phyloP scores from a whole-genome alignment of 2,888 invertebrate species.

The Villa cingulata region DNA sequence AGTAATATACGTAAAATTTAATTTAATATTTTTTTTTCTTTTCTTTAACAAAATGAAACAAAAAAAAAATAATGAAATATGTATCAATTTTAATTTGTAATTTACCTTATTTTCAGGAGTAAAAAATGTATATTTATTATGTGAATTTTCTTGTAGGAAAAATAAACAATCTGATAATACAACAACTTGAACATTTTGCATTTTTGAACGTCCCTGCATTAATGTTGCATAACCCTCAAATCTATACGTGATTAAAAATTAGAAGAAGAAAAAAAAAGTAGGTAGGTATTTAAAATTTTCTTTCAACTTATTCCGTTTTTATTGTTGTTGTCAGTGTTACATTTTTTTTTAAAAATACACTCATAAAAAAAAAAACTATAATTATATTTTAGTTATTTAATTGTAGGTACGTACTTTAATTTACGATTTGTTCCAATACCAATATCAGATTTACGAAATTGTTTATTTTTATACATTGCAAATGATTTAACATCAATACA shows the following conservation, averaged over 20 bases:
- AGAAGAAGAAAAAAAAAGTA: conserved; percentile 1
- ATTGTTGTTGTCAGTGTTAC: too few species aligned
- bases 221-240: conserved; percentile 81
- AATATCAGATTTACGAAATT: conserved; percentile 89
- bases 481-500: conserved; percentile 87
- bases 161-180: conserved; percentile 84
- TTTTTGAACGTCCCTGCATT: conserved; percentile 84
- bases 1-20: not conserved
- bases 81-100: too few species aligned
- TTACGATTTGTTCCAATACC: conserved; percentile 68
- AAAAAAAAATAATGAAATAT: too few species aligned
- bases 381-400: not conserved
- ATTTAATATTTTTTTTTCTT: not conserved
- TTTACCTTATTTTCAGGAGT: conserved; percentile 84
- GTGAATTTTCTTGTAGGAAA: conserved; percentile 82
- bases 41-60: too few species aligned
- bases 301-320: too few species aligned
- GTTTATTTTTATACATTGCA: conserved; percentile 65
- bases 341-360: not conserved
- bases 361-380: not conserved
- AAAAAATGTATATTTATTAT: conserved; percentile 77
- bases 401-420: conserved; percentile 43
- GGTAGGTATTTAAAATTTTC: too few species aligned
- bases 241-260: conserved; percentile 27
- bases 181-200: conserved; percentile 75